Percentiles rank a stretch among this genome's conserved stretches.
Evolutionary conservation across 2,113 vertebrate genomes (phyloP).

Genomic region (Plectropomus leopardus): DNA sequence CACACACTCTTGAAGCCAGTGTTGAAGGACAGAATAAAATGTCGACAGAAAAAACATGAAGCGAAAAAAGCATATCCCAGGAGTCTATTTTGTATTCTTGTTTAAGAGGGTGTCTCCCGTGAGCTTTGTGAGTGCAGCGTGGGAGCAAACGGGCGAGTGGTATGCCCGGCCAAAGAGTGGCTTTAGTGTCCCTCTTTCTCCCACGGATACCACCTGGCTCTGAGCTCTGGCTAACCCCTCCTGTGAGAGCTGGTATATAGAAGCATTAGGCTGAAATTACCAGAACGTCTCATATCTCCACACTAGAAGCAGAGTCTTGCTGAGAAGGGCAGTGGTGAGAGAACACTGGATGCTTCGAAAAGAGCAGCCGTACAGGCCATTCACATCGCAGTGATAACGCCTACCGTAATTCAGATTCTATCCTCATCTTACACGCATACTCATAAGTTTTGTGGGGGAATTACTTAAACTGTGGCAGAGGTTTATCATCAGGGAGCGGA

Average conservation of each 20-base stretch:
- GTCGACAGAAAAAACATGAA: not conserved
- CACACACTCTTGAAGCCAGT: not conserved
- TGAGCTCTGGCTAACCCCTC: conserved; percentile 18
- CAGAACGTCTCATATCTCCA: conserved; percentile 38
- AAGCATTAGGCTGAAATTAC: conserved; percentile 44
- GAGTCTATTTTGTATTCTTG: conserved; percentile 5
- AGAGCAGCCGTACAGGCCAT: conserved; percentile 23
- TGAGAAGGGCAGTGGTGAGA: conserved; percentile 7
- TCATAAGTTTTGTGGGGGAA: conserved; percentile 6
- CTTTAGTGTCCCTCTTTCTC: conserved; percentile 60
- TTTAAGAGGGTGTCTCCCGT: conserved; percentile 3
- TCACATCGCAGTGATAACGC: not conserved
- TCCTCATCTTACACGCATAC: not conserved
- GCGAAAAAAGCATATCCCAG: conserved; percentile 21
- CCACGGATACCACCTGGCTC: conserved; percentile 60
- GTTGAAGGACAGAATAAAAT: conserved; percentile 7
- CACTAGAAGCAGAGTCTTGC: conserved; percentile 15
- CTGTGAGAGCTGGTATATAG: conserved; percentile 33
- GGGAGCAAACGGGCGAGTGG: conserved; percentile 36
- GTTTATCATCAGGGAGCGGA: conserved; percentile 35
- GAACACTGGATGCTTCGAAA: not conserved
- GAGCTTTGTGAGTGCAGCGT: conserved; percentile 48
- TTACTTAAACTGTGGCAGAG: conserved; percentile 22
- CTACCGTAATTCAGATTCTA: conserved; percentile 18
- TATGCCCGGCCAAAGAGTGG: conserved; percentile 35